Evolutionary conservation across 2,888 invertebrate genomes (phyloP), one percentile per base, ranked within the genome.

Genomic region (Phengaris alcon): DNA sequence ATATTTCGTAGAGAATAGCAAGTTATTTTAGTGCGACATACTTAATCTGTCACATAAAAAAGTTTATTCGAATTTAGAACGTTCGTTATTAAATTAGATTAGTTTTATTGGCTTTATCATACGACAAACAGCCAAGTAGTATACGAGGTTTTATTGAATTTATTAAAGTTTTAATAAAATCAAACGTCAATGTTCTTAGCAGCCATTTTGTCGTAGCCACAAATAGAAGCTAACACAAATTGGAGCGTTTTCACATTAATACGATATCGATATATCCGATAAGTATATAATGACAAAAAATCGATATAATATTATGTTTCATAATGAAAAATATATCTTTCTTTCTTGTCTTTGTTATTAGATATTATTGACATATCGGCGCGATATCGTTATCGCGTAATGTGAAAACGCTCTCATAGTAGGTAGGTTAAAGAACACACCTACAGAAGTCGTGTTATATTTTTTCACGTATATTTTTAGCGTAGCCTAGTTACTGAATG

Each of bases 401-500:
- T 35, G 35, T 1, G 35, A 35, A 35, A 35, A 35, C 35, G 35
- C 3, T 35, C 35, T 35, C 35, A 22, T 22, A 35, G 35, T 35
- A 35, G 35, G 35, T 35, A 35, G 35, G 35, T 35, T 35, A 35
- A 0, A 22, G 22, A 22, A 22, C 22, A 22, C 22, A 22, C 35
- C 35, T 72, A 35, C 35, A 52, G 52, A 72, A 54, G 51, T 35
- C 35, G 44, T 54, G 54, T 52, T 72, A 72, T 22, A 52, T 8
- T 72, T 52, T 68, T 52, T 54, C 54, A 44, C 74, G 51, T 74
- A 64, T 55, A 68, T 44, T 74, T 74, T 54, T 74, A 44, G 68
- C 35, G 59, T 59, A 75, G 69, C 75, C 76, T 44, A 76, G 70
- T 74, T 64, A 74, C 77, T 79, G 73, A 79, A 74, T 69, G 78